Conservation (phyloP, 2,797 vertebrate species). For the Sorex maritimensis region DNA sequence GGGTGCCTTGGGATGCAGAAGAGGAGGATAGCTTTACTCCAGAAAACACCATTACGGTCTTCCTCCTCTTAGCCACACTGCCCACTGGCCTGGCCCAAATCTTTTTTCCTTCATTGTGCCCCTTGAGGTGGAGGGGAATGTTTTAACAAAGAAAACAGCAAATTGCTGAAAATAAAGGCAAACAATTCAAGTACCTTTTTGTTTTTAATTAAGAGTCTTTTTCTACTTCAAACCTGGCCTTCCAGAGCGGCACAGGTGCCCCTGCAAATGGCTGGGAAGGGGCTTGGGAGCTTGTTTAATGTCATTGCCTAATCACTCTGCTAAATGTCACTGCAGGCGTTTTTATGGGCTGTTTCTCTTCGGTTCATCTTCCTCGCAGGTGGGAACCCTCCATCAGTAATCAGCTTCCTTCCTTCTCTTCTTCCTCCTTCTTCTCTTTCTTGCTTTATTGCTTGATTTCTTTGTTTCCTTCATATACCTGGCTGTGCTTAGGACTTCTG, state of each 20-base stretch:
- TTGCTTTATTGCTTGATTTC: too few species aligned
- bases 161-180: constrained; percentile 13
- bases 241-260: constrained; percentile 23
- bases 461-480: neutral
- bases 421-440: neutral
- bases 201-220: constrained; percentile 70
- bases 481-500: too few species aligned
- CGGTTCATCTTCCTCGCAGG: neutral
- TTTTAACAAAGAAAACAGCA: constrained; percentile 35
- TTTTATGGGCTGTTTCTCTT: constrained; percentile 5
- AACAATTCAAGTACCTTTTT: constrained; percentile 13
- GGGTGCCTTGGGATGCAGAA: neutral
- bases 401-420: neutral
- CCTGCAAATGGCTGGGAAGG: constrained; percentile 60
- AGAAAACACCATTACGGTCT: neutral
- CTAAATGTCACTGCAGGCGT: constrained; percentile 72
- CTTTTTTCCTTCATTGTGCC: constrained; percentile 10
- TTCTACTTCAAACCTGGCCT: neutral
- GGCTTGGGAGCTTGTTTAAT: constrained; percentile 75
- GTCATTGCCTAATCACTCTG: constrained; percentile 74
- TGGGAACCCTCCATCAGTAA: neutral
- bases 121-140: neutral
- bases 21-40: neutral
- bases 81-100: constrained; percentile 29
- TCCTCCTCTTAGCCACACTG: neutral